Percentiles rank a stretch among this genome's conserved stretches.
phyloP scores from a whole-genome alignment of 1,140 invertebrate genomes.

The Lerema accius region DNA sequence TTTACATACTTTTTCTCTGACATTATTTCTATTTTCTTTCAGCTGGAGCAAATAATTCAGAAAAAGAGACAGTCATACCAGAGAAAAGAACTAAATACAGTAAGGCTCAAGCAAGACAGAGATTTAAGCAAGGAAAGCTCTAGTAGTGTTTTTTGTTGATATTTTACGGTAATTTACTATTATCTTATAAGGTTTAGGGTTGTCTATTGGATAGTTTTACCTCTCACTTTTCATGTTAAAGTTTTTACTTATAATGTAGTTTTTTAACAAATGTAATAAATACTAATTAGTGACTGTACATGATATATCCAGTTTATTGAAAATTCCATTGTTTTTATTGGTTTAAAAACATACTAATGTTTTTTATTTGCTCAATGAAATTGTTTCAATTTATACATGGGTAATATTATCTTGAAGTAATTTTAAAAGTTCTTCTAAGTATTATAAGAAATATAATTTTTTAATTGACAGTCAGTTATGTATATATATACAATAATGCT shows the following conservation, averaged over 20 bases:
- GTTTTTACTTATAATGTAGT: not conserved
- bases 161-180: not conserved
- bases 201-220: not conserved
- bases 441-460: too few species aligned
- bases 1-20: too few species aligned
- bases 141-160: constrained; percentile 51
- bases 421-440: too few species aligned
- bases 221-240: not conserved
- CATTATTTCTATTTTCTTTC: constrained; percentile 50
- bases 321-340: not conserved
- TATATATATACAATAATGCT: too few species aligned
- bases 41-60: constrained; percentile 55
- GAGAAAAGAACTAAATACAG: constrained; percentile 83
- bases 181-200: constrained; percentile 3
- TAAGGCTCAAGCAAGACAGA: constrained; percentile 87
- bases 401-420: too few species aligned
- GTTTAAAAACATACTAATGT: too few species aligned
- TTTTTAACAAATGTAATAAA: not conserved
- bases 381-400: too few species aligned
- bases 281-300: not conserved
- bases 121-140: constrained; percentile 87
- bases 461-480: too few species aligned
- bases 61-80: constrained; percentile 62
- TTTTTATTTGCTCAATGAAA: too few species aligned
- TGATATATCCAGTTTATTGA: not conserved